Percentiles rank a stretch among this genome's conserved stretches.
phyloP scores from a whole-genome alignment of 2,888 invertebrate species.

The Aphidoletes aphidimyza region DNA sequence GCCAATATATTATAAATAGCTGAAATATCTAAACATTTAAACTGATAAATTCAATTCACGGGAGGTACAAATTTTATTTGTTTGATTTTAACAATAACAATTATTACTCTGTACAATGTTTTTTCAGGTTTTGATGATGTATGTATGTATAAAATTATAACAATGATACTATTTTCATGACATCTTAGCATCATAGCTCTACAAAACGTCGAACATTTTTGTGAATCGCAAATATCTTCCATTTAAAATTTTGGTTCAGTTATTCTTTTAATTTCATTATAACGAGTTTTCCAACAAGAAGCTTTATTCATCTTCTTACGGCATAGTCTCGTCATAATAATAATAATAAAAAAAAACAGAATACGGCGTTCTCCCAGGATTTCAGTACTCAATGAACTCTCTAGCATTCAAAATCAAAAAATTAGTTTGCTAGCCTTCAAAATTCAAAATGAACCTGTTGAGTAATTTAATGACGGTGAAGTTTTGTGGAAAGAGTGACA shows the following conservation, averaged over 20 bases:
- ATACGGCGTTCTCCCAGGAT: too few relatives aligned
- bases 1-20: neutral
- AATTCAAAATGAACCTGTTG: too few relatives aligned
- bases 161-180: neutral
- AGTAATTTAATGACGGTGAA: too few relatives aligned
- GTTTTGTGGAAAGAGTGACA: too few relatives aligned
- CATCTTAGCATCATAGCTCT: neutral
- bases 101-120: neutral
- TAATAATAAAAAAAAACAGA: too few relatives aligned
- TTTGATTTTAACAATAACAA: neutral
- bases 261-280: neutral
- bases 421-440: too few relatives aligned
- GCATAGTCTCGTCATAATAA: neutral
- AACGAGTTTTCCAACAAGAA: neutral
- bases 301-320: neutral
- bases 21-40: neutral
- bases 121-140: slow-evolving; percentile 3
- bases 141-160: slow-evolving; percentile 14
- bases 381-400: too few relatives aligned
- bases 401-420: too few relatives aligned
- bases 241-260: neutral
- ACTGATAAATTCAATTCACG: slow-evolving; percentile 21
- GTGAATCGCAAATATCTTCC: neutral
- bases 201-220: neutral
- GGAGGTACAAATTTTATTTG: slow-evolving; percentile 6